phyloP scores from a whole-genome alignment of 2,113 vertebrate species.

The Ammodramus savannarum region DNA sequence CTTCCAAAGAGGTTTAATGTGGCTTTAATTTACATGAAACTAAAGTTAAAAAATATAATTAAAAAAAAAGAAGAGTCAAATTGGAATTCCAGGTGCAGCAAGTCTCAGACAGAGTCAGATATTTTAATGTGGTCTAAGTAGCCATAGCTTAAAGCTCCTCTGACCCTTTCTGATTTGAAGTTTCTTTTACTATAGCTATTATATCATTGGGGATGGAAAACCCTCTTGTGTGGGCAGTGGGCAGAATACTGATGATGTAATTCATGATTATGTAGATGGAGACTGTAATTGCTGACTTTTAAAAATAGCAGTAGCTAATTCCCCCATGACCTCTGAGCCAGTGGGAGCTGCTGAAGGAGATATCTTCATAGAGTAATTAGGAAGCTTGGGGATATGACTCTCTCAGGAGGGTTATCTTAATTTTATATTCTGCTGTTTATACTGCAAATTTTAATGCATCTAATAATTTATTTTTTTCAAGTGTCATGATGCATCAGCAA shows the following conservation, averaged over 20 bases:
- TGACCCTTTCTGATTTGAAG: conserved; percentile 46
- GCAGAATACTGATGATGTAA: conserved; percentile 44
- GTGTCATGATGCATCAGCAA: not conserved
- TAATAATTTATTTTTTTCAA: conserved; percentile 26
- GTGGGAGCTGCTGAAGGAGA: conserved; percentile 21
- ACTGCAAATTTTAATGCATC: conserved; percentile 8
- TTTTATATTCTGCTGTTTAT: conserved; percentile 20
- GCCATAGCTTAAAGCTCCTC: not conserved
- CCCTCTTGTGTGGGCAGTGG: not conserved
- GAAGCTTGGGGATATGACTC: not conserved
- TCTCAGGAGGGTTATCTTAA: not conserved
- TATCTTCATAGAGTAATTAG: conserved; percentile 15
- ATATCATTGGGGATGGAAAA: not conserved
- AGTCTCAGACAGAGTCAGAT: not conserved
- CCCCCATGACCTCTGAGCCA: conserved; percentile 5
- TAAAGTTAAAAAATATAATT: not conserved
- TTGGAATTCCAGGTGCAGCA: not conserved
- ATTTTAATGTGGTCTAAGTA: conserved; percentile 4
- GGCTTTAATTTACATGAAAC: not conserved
- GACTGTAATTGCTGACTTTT: conserved; percentile 39
- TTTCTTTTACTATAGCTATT: conserved; percentile 45
- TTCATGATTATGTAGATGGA: conserved; percentile 44
- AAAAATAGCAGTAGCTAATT: conserved; percentile 41
- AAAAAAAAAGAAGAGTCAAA: not conserved
- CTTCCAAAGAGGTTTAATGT: not conserved